Base-by-base conservation (phyloP, 2,888 invertebrate species). In the Pseudococcus jackbeardsleyi region DNA sequence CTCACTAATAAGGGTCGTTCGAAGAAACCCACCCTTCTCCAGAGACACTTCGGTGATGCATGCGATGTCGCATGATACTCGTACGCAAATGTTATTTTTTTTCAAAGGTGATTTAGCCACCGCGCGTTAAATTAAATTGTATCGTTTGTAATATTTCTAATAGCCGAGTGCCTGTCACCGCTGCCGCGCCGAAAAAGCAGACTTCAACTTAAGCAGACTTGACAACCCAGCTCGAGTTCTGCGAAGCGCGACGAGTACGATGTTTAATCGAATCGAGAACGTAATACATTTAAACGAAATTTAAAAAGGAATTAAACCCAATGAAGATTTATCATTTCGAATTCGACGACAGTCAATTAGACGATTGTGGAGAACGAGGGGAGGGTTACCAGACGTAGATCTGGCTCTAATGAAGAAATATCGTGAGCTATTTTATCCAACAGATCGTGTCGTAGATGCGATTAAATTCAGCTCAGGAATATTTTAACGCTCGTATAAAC, bases 101-200 rank as follows among this genome's bases (percentile, higher is more conserved):
- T 33, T 6, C 59, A 19, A 59, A 59, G 59, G 59, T 59, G 59
- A 39, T 79, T 42, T 42, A 42, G 79, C 79, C 17, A 72, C 22
- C 77, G 77, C 77, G 39, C 19, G n/a, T 77, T 39, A 77, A 77
- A 77, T 77, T 77, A 77, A 77, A 39, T 77, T 77, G 12, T 39
- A 79, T 79, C 79, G 79, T 79, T 79, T 42, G 42, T 79, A 79
- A 79, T 79, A 42, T 79, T 9, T 42, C 79, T 79, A 79, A 79
- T 46, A 26, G 79, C 39, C 79, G 79, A 72, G 12, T 72, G 79
- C 42, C 42, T 42, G 42, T 42, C 39, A 42, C 79, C 42, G 33
- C 7, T 33, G 19, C 19, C 5, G 19, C 19, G 50, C 17, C 50
- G 50, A 17, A 46, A 12, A 46, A 8, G 8, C 46, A 12, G 46